A percentile compares a stretch with the other conserved stretches of the same genome.
Evolutionary conservation across 2,888 invertebrate genomes (phyloP).

Genomic region (Caenorhabditis zanzibari): DNA sequence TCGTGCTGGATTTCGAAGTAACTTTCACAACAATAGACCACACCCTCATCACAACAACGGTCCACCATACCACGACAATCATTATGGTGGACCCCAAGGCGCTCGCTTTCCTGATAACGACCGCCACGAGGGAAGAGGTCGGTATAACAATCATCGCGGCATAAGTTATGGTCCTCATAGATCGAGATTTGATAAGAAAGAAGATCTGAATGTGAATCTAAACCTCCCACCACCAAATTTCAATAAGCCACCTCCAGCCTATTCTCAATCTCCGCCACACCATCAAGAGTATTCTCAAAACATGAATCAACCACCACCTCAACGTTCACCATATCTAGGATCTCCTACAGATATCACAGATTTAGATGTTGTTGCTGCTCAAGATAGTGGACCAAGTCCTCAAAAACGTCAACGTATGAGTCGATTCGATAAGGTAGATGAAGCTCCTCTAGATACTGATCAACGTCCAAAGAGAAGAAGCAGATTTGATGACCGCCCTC

Average conservation of each 20-base stretch:
- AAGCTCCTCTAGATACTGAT: not conserved
- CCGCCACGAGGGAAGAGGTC: too few relatives aligned
- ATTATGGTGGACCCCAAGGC: not conserved
- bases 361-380: not conserved
- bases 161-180: not conserved
- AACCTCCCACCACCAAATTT: not conserved
- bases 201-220: not conserved
- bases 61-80: not conserved
- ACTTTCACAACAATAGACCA: slow-evolving; percentile 2
- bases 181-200: not conserved
- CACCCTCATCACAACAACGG: slow-evolving; percentile 4
- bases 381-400: not conserved
- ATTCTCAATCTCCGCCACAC: not conserved
- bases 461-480: slow-evolving; percentile 11
- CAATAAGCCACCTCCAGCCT: not conserved
- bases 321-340: not conserved
- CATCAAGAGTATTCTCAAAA: not conserved
- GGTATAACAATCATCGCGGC: not conserved
- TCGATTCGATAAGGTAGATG: slow-evolving; percentile 33
- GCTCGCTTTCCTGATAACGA: not conserved
- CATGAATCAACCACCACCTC: not conserved
- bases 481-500: slow-evolving; percentile 30
- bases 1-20: slow-evolving; percentile 23
- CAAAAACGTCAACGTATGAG: slow-evolving; percentile 14
- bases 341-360: not conserved